A percentile compares a stretch with the other conserved stretches of the same genome.
phyloP scores from a whole-genome alignment of 2,797 vertebrate species.

The Tragopan temminckii region DNA sequence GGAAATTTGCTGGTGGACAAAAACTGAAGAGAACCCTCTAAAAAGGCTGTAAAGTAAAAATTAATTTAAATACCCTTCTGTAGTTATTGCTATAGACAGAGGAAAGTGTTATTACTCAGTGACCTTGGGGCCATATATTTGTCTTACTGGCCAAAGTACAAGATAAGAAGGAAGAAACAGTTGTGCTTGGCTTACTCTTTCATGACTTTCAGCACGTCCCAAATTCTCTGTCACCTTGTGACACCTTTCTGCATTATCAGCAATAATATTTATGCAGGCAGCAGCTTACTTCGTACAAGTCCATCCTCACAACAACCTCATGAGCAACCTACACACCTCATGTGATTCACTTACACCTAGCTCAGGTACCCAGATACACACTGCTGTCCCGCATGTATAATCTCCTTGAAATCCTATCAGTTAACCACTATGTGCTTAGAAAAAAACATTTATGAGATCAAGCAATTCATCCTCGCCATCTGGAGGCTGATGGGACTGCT shows the following conservation, averaged over 20 bases:
- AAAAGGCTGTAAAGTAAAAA: not conserved
- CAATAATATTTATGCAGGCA: not conserved
- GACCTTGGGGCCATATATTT: not conserved
- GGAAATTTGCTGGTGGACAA: not conserved
- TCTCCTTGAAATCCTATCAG: not conserved
- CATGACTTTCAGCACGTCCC: not conserved
- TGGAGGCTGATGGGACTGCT: not conserved
- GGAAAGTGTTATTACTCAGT: not conserved
- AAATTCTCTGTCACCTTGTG: not conserved
- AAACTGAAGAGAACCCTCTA: not conserved
- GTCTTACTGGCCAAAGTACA: not conserved
- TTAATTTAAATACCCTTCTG: not conserved
- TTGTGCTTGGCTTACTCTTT: not conserved
- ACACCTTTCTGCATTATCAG: not conserved
- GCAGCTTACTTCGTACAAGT: not conserved
- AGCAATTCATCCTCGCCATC: not conserved
- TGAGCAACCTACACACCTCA: not conserved
- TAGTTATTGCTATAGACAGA: not conserved
- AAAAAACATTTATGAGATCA: not conserved
- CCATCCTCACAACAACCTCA: not conserved
- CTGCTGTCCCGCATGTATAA: not conserved
- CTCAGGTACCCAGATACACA: rapidly evolving
- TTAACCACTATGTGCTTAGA: not conserved
- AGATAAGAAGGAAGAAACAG: not conserved
- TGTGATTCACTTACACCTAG: not conserved